Evolutionary conservation across 2,797 vertebrate genomes (phyloP).

Genomic region (Ambastaia sidthimunki): DNA sequence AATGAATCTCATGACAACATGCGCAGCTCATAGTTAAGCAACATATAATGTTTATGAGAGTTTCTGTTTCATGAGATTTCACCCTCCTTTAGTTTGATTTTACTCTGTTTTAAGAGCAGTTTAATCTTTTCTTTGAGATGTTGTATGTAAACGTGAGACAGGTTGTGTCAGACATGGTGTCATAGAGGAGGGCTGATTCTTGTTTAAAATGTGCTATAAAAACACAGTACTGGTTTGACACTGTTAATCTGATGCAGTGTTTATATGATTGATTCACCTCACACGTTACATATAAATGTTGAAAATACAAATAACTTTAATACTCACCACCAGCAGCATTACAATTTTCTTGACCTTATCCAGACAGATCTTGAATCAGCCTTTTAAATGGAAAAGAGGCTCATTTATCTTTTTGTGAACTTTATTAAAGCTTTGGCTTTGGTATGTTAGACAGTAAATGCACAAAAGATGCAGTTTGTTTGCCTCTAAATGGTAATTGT

Average conservation of each 20-base stretch:
- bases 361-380: not conserved
- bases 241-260: slow-evolving; percentile 29
- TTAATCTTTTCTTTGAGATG: slow-evolving; percentile 21
- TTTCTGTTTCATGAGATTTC: not conserved
- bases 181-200: slow-evolving; percentile 46
- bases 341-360: not conserved
- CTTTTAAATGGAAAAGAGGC: too few species aligned
- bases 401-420: slow-evolving; percentile 1
- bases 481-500: not conserved
- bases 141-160: slow-evolving; percentile 28
- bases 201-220: slow-evolving; percentile 35
- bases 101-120: not conserved
- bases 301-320: not conserved
- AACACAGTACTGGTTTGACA: slow-evolving; percentile 37
- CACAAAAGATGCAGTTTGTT: not conserved
- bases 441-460: not conserved
- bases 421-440: not conserved
- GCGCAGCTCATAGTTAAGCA: not conserved
- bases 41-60: not conserved
- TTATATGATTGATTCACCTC: slow-evolving; percentile 42
- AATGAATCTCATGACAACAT: not conserved
- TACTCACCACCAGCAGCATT: not conserved
- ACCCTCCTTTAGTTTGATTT: slow-evolving; percentile 1
- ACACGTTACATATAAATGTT: slow-evolving; percentile 21
- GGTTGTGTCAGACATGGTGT: not conserved